Percentiles rank a stretch among this genome's conserved stretches.
These are phyloP conservation scores for Alces alces DNA, from an alignment of 2,113 vertebrate species.

Conservation along the genomic window DNA sequence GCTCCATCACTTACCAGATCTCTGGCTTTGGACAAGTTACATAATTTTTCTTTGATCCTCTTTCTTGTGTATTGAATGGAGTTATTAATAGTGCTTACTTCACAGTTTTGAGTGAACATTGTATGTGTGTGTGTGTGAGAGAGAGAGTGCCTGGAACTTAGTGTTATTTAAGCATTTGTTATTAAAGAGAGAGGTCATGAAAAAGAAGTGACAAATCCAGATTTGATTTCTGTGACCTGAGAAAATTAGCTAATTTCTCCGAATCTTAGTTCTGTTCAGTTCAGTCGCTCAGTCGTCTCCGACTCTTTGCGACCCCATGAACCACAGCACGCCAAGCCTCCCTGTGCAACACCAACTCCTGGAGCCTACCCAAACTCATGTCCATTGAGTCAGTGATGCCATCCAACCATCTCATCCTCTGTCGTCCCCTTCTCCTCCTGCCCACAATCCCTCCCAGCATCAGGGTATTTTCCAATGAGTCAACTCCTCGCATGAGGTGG, in stretches of 20 bases:
- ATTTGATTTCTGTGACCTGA: not conserved
- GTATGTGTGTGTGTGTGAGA: not conserved
- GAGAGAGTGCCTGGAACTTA: not conserved
- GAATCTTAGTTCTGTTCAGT: not conserved
- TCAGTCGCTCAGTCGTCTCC: not conserved
- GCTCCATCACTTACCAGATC: not conserved
- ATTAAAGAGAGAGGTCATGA: not conserved
- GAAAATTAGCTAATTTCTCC: not conserved
- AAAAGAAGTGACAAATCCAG: not conserved
- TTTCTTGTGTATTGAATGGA: not conserved
- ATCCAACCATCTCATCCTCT: not conserved
- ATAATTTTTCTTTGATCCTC: not conserved
- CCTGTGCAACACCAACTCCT: not conserved
- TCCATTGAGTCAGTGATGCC: not conserved
- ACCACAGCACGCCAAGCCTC: not conserved
- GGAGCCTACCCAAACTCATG: not conserved
- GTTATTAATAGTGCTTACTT: not conserved
- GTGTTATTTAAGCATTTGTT: not conserved
- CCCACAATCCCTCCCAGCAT: not conserved
- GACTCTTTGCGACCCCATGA: not conserved
- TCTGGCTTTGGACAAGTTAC: not conserved
- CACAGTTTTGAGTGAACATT: not conserved
- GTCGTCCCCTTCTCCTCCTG: not conserved
- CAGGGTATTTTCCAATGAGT: not conserved
- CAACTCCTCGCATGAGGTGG: not conserved